phyloP scores from a whole-genome alignment of 2,888 invertebrate species.

The Punctoribates punctum region DNA sequence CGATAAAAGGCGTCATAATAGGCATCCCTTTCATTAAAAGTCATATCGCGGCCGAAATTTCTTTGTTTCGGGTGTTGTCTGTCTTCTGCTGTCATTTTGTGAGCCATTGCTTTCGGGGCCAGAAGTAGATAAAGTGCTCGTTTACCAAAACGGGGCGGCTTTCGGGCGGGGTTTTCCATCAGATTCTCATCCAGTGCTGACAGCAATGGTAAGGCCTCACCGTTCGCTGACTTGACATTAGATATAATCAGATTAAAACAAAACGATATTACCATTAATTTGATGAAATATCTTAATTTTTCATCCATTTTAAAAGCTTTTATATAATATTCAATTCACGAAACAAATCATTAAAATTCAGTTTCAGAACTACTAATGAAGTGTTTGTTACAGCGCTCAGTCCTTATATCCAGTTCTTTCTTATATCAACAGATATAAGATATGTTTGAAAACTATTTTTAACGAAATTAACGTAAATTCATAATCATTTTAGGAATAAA shows the following conservation, averaged over 20 bases:
- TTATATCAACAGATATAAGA: too few relatives aligned
- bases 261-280: background rate
- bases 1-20: too few relatives aligned
- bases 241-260: background rate
- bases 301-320: too few relatives aligned
- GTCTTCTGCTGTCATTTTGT: background rate
- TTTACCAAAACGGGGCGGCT: slow-evolving; percentile 39
- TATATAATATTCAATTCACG: too few relatives aligned
- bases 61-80: background rate
- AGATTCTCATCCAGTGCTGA: background rate
- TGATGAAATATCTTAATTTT: background rate
- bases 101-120: background rate
- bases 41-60: background rate
- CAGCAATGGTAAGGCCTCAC: background rate
- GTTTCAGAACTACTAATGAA: too few relatives aligned
- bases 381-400: too few relatives aligned
- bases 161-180: slow-evolving; percentile 24
- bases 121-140: background rate
- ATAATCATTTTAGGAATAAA: too few relatives aligned
- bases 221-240: background rate
- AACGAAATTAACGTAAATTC: too few relatives aligned
- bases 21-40: too few relatives aligned
- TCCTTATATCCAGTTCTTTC: too few relatives aligned
- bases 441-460: too few relatives aligned
- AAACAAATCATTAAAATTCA: too few relatives aligned